These are phyloP conservation scores for Neoitamus cyanurus DNA, from an alignment of 2,888 invertebrate genomes.

Conservation along the genomic window DNA sequence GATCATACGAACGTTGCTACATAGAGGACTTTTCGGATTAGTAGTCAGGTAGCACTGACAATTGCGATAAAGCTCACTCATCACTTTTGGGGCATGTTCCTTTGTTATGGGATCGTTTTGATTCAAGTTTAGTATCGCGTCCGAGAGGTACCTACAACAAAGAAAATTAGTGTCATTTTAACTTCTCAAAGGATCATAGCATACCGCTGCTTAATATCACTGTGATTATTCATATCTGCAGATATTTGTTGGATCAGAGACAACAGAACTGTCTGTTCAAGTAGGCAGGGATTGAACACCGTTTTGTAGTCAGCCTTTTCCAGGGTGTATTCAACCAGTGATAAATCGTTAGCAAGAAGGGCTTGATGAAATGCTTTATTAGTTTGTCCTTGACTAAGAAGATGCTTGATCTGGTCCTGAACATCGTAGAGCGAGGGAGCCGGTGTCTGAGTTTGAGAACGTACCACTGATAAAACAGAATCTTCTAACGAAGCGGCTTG, in stretches of 20 bases:
- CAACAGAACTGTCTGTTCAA: constrained; percentile 89
- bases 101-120: constrained; percentile 79
- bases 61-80: constrained; percentile 81
- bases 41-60: constrained; percentile 75
- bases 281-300: constrained; percentile 81
- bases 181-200: constrained; percentile 48
- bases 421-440: constrained; percentile 72
- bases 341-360: constrained; percentile 86
- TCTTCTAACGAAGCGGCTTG: constrained; percentile 73
- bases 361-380: constrained; percentile 94
- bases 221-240: constrained; percentile 86
- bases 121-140: constrained; percentile 86
- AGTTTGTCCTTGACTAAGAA: constrained; percentile 77
- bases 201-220: constrained; percentile 84
- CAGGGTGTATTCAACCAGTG: constrained; percentile 87
- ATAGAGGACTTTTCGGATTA: constrained; percentile 75
- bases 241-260: constrained; percentile 95
- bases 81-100: constrained; percentile 84
- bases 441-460: constrained; percentile 81
- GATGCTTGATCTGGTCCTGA: constrained; percentile 76
- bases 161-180: constrained; percentile 41
- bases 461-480: constrained; percentile 71
- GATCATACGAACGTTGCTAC: constrained; percentile 64
- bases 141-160: constrained; percentile 81
- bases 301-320: constrained; percentile 82